Percentiles rank a stretch among this genome's conserved stretches.
These are phyloP conservation scores for Halcyon senegalensis DNA, from an alignment of 2,113 vertebrate species.

Conservation along the genomic window DNA sequence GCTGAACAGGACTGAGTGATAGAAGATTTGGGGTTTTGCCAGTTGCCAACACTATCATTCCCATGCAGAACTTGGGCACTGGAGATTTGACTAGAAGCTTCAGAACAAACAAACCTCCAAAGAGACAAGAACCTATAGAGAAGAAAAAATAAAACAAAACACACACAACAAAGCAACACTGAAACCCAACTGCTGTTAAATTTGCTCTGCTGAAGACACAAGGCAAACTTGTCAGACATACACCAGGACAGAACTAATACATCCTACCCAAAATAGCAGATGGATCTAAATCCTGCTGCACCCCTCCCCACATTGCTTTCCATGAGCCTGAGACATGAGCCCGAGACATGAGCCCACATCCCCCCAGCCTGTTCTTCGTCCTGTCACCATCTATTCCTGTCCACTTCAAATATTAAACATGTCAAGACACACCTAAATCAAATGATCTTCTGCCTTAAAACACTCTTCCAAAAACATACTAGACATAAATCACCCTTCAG, in stretches of 20 bases:
- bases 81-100: not conserved
- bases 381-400: not conserved
- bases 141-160: not conserved
- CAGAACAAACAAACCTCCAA: not conserved
- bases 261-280: not conserved
- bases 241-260: not conserved
- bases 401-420: slow-evolving; percentile 43
- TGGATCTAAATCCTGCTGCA: not conserved
- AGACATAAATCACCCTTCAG: not conserved
- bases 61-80: not conserved
- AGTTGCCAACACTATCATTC: not conserved
- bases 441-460: not conserved
- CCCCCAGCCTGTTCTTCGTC: not conserved
- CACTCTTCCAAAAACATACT: not conserved
- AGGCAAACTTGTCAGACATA: not conserved
- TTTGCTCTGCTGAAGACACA: not conserved
- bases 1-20: not conserved
- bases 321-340: not conserved
- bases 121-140: not conserved
- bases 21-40: not conserved
- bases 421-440: not conserved
- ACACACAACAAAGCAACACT: not conserved
- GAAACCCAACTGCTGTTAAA: not conserved
- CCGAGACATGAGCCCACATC: not conserved
- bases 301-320: not conserved